Evolutionary conservation across 2,797 vertebrate genomes (phyloP), one percentile per base, ranked within the genome.

Genomic region (Pangasius larnaudii): DNA sequence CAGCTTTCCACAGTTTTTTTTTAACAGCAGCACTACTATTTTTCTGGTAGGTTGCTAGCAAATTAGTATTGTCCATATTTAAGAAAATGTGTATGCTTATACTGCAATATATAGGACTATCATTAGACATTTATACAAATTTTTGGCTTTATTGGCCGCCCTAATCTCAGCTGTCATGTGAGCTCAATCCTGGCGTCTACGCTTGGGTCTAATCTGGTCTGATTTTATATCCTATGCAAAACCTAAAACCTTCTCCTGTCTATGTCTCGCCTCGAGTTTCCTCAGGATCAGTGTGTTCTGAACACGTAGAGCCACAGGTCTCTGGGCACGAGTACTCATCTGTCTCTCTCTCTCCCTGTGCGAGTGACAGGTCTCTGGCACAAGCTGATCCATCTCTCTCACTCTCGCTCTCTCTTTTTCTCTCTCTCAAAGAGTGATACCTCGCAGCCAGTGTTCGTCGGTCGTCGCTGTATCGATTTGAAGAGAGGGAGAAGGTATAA

Each of bases 401-500:
- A 39, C 30, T 65, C 67, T 53, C 39, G 18, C 39, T 27, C 58
- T 27, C 46, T 85, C 79, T 77, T 27, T 69, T 46, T 69, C 36
- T 82, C 46, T 90, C 85, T 87, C 87, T 53, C 87, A 8, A 27
- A 88, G 89, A 93, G 89, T 89, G 89, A 92, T 92, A 89, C 88
- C 85, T 91, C 88, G 89, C 89, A 89, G 91, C 86, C 90, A 82
- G 91, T 89, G 86, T 91, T 92, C 85, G 90, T 89, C 89, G 86
- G 86, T 93, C 88, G 92, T 91, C 88, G 39, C 71, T 81, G 74
- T 91, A 93, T 93, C 91, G 89, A 92, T 92, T 92, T 88, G 89
- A 87, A 88, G 90, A 92, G 90, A 92, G 49, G 88, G 56, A 92
- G 91, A 90, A 92, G 88, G 88, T 91, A 91, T 74, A 91, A 93